A percentile compares a stretch with the other conserved stretches of the same genome.
phyloP scores from a whole-genome alignment of 2,797 vertebrate species.

The Xenentodon cancila region DNA sequence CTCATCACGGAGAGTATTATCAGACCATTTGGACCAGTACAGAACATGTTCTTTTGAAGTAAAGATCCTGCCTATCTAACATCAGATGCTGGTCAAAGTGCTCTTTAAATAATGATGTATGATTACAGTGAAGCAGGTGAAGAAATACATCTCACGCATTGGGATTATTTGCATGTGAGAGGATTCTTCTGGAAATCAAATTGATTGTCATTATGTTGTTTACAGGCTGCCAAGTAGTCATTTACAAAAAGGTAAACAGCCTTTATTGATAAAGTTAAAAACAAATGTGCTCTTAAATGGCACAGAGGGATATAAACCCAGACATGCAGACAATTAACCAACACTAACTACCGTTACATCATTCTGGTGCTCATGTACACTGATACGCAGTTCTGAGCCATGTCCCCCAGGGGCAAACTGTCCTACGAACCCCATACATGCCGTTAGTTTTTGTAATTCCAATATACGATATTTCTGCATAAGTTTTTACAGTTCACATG shows the following conservation, averaged over 20 bases:
- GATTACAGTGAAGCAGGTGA: constrained; percentile 53
- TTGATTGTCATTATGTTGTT: constrained; percentile 15
- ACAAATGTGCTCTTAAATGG: background rate
- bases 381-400: too few relatives aligned
- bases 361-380: too few relatives aligned
- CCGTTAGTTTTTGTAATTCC: too few relatives aligned
- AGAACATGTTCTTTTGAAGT: constrained; percentile 53
- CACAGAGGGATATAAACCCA: background rate
- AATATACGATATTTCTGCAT: too few relatives aligned
- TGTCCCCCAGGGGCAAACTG: too few relatives aligned
- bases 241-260: constrained; percentile 3
- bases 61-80: constrained; percentile 63
- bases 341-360: too few relatives aligned
- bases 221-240: constrained; percentile 7
- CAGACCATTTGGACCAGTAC: constrained; percentile 43
- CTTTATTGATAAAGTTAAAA: background rate
- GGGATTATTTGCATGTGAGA: constrained; percentile 56
- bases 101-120: constrained; percentile 56
- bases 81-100: constrained; percentile 47
- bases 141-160: constrained; percentile 52
- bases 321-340: too few relatives aligned
- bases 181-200: constrained; percentile 33
- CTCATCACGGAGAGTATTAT: constrained; percentile 54
- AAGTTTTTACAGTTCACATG: too few relatives aligned
- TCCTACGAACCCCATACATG: too few relatives aligned